Evolutionary conservation across 2,113 vertebrate genomes (phyloP).

Genomic region (Cromileptes altivelis): DNA sequence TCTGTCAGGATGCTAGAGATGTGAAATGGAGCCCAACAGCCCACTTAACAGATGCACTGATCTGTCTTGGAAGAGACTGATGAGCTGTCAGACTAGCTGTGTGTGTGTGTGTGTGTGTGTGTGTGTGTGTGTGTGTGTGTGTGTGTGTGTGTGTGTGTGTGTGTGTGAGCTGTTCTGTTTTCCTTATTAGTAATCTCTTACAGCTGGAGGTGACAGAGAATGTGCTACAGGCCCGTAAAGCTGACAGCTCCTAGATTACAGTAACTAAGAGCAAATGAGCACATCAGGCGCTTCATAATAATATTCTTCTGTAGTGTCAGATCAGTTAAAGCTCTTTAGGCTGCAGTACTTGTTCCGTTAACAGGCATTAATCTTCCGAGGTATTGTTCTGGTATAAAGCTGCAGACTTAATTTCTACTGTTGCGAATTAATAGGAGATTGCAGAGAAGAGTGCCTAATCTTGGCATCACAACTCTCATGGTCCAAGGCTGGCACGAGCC

Average conservation of each 20-base stretch:
- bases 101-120: conserved; percentile 18
- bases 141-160: conserved; percentile 20
- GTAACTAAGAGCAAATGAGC: conserved; percentile 2
- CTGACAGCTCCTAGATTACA: conserved; percentile 30
- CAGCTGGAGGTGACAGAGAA: conserved; percentile 69
- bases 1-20: conserved; percentile 20
- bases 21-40: conserved; percentile 39
- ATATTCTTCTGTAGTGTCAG: not conserved
- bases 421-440: not conserved
- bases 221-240: conserved; percentile 9
- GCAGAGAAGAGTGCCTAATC: not conserved
- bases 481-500: too few species aligned
- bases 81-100: conserved; percentile 50
- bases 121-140: conserved; percentile 15
- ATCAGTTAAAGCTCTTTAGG: not conserved
- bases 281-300: not conserved
- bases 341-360: not conserved
- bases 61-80: conserved; percentile 51
- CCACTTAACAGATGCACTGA: conserved; percentile 28
- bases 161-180: conserved; percentile 21
- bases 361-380: not conserved
- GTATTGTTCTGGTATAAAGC: not conserved
- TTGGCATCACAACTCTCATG: not conserved
- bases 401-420: too few species aligned
- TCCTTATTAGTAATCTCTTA: conserved; percentile 50